Conservation (phyloP, 2,888 invertebrate genomes). For the Physocephala rufipes region DNA sequence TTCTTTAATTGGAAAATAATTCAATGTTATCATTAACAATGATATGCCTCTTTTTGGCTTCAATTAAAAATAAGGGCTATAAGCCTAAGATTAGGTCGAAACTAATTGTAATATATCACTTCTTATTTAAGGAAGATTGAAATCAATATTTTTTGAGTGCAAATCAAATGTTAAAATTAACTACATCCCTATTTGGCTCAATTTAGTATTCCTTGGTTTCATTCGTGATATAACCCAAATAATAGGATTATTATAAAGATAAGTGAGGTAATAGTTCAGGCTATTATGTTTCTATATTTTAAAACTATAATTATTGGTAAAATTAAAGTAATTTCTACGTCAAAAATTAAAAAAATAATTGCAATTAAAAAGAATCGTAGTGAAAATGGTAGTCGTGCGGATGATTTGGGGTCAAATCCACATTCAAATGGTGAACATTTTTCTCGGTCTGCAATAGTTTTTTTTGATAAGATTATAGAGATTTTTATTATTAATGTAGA, state of each 20-base stretch:
- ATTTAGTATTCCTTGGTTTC: constrained; percentile 72
- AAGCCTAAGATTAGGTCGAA: constrained; percentile 67
- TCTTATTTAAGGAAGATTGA: constrained; percentile 65
- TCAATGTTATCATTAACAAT: constrained; percentile 56
- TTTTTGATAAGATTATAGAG: constrained; percentile 69
- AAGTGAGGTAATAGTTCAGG: constrained; percentile 53
- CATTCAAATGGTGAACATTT: constrained; percentile 74
- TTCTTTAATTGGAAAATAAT: constrained; percentile 69
- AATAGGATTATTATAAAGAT: constrained; percentile 69
- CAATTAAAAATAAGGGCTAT: constrained; percentile 67
- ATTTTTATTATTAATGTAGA: constrained; percentile 67
- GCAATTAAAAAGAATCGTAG: constrained; percentile 74
- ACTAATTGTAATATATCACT: constrained; percentile 67
- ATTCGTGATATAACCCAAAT: constrained; percentile 69
- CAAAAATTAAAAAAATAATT: constrained; percentile 78
- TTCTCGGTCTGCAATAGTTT: constrained; percentile 70
- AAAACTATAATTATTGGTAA: constrained; percentile 69
- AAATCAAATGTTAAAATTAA: constrained; percentile 56
- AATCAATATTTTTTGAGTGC: constrained; percentile 64
- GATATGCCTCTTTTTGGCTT: constrained; percentile 70
- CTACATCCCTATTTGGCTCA: constrained; percentile 63
- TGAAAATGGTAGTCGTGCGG: constrained; percentile 69
- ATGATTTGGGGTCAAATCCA: constrained; percentile 70
- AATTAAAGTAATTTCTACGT: constrained; percentile 74
- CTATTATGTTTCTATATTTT: constrained; percentile 56